Evolutionary conservation across 2,113 vertebrate species (phyloP).

Genomic region (Falco punctatus): DNA sequence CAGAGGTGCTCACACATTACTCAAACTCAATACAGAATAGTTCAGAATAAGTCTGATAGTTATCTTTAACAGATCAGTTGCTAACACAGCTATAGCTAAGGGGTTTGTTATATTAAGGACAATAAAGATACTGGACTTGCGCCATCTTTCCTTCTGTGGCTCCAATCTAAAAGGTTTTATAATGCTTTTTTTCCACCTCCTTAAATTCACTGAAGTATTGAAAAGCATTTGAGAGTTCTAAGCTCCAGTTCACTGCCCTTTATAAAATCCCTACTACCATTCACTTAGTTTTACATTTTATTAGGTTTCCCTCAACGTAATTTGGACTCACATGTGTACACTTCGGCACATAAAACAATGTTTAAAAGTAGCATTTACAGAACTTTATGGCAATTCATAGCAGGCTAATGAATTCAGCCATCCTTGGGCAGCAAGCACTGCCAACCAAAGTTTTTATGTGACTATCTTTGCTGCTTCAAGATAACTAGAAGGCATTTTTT

Average conservation of each 20-base stretch:
- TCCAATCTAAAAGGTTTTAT: background rate
- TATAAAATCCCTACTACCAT: background rate
- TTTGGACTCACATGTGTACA: background rate
- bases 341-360: background rate
- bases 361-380: background rate
- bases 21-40: background rate
- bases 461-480: conserved; percentile 43
- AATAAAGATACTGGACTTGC: background rate
- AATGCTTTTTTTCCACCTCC: background rate
- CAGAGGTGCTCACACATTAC: background rate
- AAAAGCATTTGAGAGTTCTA: background rate
- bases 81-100: background rate
- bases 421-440: background rate
- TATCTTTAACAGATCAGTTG: background rate
- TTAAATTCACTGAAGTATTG: background rate
- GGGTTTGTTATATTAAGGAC: background rate
- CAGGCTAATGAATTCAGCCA: background rate
- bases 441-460: conserved; percentile 12
- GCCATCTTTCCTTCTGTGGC: background rate
- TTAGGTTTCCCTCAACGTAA: background rate
- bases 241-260: background rate
- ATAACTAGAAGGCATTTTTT: conserved; percentile 68
- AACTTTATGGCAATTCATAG: conserved; percentile 11
- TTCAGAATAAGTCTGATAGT: background rate
- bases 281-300: background rate